Percentiles rank a stretch among this genome's conserved stretches.
These are phyloP conservation scores for Pollenia amentaria DNA, from an alignment of 2,888 invertebrate genomes.

Conservation along the genomic window DNA sequence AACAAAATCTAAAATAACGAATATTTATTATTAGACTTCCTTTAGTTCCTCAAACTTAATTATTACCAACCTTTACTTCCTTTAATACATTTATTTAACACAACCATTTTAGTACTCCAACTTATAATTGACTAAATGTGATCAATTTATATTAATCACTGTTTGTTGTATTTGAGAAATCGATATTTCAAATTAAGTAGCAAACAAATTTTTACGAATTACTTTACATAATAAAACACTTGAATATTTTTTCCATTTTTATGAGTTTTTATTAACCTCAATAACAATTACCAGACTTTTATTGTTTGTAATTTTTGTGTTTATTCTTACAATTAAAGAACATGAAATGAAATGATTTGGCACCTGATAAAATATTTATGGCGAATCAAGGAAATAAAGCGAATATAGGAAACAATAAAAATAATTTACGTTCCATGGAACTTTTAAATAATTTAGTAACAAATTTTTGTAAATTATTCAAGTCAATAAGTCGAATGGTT, in stretches of 20 bases:
- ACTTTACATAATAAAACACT: background rate
- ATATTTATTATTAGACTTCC: no score
- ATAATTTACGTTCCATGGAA: background rate
- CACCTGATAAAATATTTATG: constrained; percentile 62
- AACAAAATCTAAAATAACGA: no score
- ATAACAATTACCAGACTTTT: constrained; percentile 15
- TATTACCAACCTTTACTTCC: no score
- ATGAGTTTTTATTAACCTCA: background rate
- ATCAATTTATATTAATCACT: no score
- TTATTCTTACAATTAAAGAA: constrained; percentile 47
- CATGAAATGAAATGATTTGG: constrained; percentile 49
- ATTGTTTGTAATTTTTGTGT: background rate
- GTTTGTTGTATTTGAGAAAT: no score
- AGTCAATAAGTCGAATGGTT: no score
- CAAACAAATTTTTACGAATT: no score
- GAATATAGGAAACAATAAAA: background rate
- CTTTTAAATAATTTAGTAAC: background rate
- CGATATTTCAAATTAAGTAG: no score
- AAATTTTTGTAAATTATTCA: background rate
- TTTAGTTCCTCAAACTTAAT: no score
- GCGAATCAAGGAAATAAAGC: background rate
- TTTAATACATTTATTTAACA: no score
- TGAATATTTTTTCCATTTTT: background rate
- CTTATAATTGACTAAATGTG: no score
- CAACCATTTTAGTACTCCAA: no score